phyloP scores from a whole-genome alignment of 2,797 vertebrate genomes.

The Iguana delicatissima region DNA sequence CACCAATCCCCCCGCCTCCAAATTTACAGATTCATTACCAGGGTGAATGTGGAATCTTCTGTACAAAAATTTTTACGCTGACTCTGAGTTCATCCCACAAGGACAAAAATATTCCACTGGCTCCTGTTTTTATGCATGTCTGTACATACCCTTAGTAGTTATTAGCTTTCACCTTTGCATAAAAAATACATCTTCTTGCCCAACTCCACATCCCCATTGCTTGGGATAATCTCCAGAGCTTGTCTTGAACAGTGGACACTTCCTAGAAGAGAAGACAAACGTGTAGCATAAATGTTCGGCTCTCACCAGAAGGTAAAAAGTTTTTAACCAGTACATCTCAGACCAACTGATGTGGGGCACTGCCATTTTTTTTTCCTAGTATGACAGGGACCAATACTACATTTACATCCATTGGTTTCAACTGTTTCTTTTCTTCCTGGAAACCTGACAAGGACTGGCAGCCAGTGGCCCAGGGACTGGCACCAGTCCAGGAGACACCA shows the following conservation, averaged over 20 bases:
- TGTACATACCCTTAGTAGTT: not conserved
- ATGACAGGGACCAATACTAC: no score
- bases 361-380: no score
- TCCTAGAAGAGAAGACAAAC: constrained; percentile 1
- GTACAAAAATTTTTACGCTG: not conserved
- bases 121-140: not conserved
- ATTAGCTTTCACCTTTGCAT: constrained; percentile 29
- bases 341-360: no score
- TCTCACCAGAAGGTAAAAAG: not conserved
- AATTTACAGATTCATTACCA: not conserved
- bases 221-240: constrained; percentile 31
- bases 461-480: no score
- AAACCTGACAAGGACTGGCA: no score
- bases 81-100: not conserved
- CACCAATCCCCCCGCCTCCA: not conserved
- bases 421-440: no score
- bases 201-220: constrained; percentile 21
- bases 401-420: no score
- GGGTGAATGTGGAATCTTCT: not conserved
- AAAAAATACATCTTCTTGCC: not conserved
- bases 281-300: not conserved
- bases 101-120: not conserved
- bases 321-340: not conserved
- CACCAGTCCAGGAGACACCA: no score
- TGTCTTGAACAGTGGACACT: not conserved